Percentiles rank a stretch among this genome's conserved stretches.
phyloP scores from a whole-genome alignment of 2,113 vertebrate genomes.

The Takifugu bimaculatus region DNA sequence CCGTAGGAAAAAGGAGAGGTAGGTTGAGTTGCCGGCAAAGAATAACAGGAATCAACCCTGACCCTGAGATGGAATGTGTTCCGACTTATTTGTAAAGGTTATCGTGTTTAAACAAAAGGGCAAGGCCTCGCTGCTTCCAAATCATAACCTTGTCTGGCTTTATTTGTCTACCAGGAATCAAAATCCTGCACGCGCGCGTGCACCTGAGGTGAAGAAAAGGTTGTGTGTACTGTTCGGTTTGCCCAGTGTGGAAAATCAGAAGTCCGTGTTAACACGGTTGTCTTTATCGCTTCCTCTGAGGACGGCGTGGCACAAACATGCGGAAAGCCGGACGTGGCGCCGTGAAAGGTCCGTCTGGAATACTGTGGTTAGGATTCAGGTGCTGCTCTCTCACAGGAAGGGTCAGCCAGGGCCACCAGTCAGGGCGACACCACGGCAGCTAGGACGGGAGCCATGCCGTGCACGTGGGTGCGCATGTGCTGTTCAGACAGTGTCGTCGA shows the following conservation, averaged over 20 bases:
- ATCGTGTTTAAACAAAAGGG: constrained; percentile 34
- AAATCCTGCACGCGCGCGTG: constrained; percentile 2
- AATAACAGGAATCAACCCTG: constrained; percentile 63
- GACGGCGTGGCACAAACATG: constrained; percentile 5
- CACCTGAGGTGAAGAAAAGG: not conserved
- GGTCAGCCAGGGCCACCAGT: no score
- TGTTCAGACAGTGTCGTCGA: no score
- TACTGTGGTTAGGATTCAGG: constrained; percentile 14
- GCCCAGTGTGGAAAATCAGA: not conserved
- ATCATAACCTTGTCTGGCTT: constrained; percentile 14
- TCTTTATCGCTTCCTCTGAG: not conserved
- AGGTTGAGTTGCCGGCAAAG: constrained; percentile 34
- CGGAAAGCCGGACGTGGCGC: not conserved
- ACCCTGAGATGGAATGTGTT: constrained; percentile 37
- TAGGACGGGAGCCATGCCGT: no score
- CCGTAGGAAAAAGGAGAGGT: constrained; percentile 55
- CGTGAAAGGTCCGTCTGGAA: constrained; percentile 11
- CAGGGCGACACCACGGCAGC: no score
- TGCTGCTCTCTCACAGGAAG: no score
- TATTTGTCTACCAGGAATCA: constrained; percentile 14
- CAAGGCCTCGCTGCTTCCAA: constrained; percentile 21
- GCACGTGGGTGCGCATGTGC: no score
- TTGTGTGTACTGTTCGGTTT: not conserved
- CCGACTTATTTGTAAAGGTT: constrained; percentile 52
- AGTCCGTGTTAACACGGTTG: not conserved